Evolutionary conservation across 2,888 invertebrate genomes (phyloP).

Genomic region (Chrysolina americana): DNA sequence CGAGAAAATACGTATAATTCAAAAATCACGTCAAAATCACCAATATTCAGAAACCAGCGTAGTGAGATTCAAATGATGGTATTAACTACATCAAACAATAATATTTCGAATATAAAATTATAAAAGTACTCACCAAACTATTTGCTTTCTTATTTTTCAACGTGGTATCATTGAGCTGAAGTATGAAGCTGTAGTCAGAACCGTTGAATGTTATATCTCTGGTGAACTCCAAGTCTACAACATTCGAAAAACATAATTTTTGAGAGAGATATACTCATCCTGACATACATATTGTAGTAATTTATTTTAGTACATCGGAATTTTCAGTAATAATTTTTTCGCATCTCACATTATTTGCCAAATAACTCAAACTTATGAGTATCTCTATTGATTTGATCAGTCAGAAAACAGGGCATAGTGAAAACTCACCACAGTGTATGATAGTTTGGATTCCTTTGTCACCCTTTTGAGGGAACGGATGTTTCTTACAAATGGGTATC

Average conservation of each 20-base stretch:
- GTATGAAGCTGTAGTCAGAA: slow-evolving; percentile 71
- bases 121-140: slow-evolving; percentile 54
- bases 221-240: slow-evolving; percentile 61
- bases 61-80: not conserved
- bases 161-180: slow-evolving; percentile 73
- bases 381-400: not conserved
- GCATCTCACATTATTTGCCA: too few relatives aligned
- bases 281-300: too few relatives aligned
- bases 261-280: not conserved
- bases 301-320: too few relatives aligned
- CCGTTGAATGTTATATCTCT: slow-evolving; percentile 56
- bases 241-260: too few relatives aligned
- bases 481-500: slow-evolving; percentile 64
- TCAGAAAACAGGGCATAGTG: not conserved
- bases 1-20: too few relatives aligned
- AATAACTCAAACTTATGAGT: not conserved
- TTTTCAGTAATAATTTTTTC: too few relatives aligned
- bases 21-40: too few relatives aligned
- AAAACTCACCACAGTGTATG: slow-evolving; percentile 63
- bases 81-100: not conserved
- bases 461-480: slow-evolving; percentile 60
- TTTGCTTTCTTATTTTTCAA: slow-evolving; percentile 57
- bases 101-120: not conserved
- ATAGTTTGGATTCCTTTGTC: slow-evolving; percentile 58
- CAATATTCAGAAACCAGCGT: too few relatives aligned